phyloP scores from a whole-genome alignment of 2,797 vertebrate species.

The Scolopax rusticola region DNA sequence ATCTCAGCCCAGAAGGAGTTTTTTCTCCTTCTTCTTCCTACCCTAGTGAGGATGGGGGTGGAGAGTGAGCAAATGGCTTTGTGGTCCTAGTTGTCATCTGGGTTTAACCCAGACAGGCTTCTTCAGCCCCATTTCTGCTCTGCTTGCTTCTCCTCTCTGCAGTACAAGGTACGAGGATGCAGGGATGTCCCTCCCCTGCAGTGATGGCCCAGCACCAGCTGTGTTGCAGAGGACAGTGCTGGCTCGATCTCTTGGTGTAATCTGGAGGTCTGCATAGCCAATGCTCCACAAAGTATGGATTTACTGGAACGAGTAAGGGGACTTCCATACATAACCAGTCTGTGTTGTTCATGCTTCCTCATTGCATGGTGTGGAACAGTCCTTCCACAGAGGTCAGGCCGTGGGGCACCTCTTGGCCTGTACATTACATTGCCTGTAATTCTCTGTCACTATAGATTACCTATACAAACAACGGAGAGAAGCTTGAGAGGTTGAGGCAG shows the following conservation, averaged over 20 bases:
- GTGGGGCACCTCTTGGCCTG: not conserved
- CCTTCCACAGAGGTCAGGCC: not conserved
- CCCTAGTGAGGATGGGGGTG: not conserved
- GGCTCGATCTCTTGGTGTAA: not conserved
- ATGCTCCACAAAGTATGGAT: not conserved
- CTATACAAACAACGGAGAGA: not conserved
- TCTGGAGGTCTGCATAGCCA: not conserved
- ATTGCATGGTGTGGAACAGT: not conserved
- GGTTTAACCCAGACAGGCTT: not conserved
- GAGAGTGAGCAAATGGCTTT: not conserved
- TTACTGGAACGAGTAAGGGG: not conserved
- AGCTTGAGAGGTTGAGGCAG: not conserved
- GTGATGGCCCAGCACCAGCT: not conserved
- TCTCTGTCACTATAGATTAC: not conserved
- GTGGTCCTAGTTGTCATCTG: not conserved
- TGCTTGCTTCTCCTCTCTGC: fast-evolving
- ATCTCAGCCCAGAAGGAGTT: not conserved
- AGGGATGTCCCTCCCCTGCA: not conserved
- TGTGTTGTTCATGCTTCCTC: fast-evolving
- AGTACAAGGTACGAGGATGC: fast-evolving
- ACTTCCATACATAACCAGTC: not conserved
- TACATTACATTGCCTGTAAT: not conserved
- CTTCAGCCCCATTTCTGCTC: not conserved
- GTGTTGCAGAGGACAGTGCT: not conserved
- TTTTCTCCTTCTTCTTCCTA: not conserved